phyloP scores from a whole-genome alignment of 2,888 invertebrate species.

The Hypolimnas misippus region DNA sequence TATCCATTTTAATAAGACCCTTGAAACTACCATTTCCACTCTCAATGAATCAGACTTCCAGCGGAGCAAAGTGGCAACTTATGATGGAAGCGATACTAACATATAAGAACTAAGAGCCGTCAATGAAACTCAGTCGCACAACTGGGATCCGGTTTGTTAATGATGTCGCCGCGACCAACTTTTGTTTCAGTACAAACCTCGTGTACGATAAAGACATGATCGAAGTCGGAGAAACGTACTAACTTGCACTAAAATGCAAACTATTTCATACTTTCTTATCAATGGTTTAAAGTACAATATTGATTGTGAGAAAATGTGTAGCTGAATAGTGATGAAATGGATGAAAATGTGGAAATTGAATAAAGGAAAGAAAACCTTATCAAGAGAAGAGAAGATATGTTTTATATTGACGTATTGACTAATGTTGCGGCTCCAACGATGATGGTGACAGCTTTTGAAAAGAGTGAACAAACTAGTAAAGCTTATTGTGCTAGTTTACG shows the following conservation, averaged over 20 bases:
- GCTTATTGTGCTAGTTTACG: conserved; percentile 49
- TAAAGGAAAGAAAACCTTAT: conserved; percentile 13
- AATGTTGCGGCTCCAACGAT: conserved; percentile 20
- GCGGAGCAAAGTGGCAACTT: conserved; percentile 25
- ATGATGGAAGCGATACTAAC: conserved; percentile 35
- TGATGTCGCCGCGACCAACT: conserved; percentile 67
- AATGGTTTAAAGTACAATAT: conserved; percentile 1
- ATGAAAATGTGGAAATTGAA: conserved; percentile 9
- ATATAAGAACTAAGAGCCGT: conserved; percentile 50
- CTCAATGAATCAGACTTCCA: conserved; percentile 12
- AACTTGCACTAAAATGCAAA: background rate
- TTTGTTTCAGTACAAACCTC: conserved; percentile 64
- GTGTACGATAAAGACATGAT: conserved; percentile 57
- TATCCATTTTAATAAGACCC: conserved; percentile 33
- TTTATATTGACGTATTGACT: conserved; percentile 11
- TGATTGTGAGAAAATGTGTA: background rate
- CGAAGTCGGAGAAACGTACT: conserved; percentile 29
- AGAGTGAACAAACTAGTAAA: conserved; percentile 50
- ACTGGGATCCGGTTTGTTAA: conserved; percentile 66
- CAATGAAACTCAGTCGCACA: conserved; percentile 61
- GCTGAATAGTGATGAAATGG: conserved; percentile 14
- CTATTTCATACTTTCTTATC: conserved; percentile 10
- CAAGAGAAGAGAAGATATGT: conserved; percentile 1
- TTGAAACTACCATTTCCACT: conserved; percentile 19
- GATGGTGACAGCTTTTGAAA: conserved; percentile 46